These are phyloP conservation scores for Oryzias sinensis DNA, from an alignment of 2,797 vertebrate species.

Conservation along the genomic window DNA sequence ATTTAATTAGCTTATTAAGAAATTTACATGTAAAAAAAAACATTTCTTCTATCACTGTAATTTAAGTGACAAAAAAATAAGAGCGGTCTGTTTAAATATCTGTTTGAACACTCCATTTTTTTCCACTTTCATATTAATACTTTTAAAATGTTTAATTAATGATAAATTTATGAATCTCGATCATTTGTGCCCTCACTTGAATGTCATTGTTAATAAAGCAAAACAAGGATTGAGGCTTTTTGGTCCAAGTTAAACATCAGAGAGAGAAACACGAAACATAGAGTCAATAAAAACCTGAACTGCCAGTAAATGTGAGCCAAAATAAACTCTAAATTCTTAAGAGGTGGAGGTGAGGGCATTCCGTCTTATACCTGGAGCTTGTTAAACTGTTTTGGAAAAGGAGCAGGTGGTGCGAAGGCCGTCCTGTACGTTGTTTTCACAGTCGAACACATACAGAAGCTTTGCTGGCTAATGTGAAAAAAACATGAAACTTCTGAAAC, in stretches of 20 bases:
- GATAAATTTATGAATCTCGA: too few relatives aligned
- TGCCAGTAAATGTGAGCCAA: neutral
- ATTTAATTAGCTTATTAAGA: too few relatives aligned
- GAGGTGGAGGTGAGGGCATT: neutral
- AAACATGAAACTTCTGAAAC: too few relatives aligned
- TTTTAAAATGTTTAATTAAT: too few relatives aligned
- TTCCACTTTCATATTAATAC: too few relatives aligned
- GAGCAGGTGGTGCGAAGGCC: conserved; percentile 8
- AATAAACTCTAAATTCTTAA: neutral
- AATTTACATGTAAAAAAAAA: too few relatives aligned
- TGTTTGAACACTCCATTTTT: too few relatives aligned
- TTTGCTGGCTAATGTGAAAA: neutral
- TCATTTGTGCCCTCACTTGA: too few relatives aligned
- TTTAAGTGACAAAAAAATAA: too few relatives aligned
- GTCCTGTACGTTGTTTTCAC: neutral
- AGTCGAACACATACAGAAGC: neutral
- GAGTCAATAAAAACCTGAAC: neutral
- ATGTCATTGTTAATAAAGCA: neutral
- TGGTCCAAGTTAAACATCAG: neutral
- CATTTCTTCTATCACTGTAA: too few relatives aligned
- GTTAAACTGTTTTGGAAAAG: conserved; percentile 11
- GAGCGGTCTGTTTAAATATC: too few relatives aligned
- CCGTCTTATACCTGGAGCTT: neutral
- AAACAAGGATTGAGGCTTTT: too few relatives aligned
- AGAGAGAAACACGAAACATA: neutral